Evolutionary conservation across 2,797 vertebrate genomes (phyloP).

Genomic region (Microchirus variegatus): DNA sequence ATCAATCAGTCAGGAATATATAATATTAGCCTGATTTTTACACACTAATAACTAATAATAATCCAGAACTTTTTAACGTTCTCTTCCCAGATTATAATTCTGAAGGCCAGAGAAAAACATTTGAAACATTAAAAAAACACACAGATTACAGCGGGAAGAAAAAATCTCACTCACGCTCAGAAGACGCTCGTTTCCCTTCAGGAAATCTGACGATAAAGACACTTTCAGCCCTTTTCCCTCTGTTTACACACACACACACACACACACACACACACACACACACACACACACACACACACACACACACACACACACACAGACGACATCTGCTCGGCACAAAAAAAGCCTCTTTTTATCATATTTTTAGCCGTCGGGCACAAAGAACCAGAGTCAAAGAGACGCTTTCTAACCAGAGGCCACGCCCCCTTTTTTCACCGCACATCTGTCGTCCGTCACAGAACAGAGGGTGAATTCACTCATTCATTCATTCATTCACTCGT

Average conservation of each 20-base stretch:
- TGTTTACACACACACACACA: constrained; percentile 2
- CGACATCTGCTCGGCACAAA: constrained; percentile 73
- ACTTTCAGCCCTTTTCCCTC: constrained; percentile 27
- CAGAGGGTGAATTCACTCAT: constrained; percentile 76
- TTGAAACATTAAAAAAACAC: no score
- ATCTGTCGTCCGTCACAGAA: constrained; percentile 67
- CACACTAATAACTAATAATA: no score
- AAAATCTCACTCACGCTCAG: constrained; percentile 43
- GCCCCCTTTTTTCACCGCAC: constrained; percentile 49
- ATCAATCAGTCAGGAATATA: no score
- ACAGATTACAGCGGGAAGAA: constrained; percentile 1
- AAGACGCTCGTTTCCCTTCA: constrained; percentile 36
- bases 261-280: no score
- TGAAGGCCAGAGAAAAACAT: no score
- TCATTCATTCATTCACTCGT: constrained; percentile 1
- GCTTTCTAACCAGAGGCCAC: constrained; percentile 70
- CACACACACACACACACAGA: neutral
- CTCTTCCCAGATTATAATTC: no score
- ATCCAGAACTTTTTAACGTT: no score
- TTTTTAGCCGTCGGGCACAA: constrained; percentile 70
- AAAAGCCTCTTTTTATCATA: constrained; percentile 77
- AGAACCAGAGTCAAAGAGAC: constrained; percentile 72
- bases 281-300: no score
- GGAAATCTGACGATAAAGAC: constrained; percentile 48
- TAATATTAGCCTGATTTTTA: no score